These are phyloP conservation scores for Balanococcus diminutus DNA, from an alignment of 2,888 invertebrate genomes.

Conservation along the genomic window DNA sequence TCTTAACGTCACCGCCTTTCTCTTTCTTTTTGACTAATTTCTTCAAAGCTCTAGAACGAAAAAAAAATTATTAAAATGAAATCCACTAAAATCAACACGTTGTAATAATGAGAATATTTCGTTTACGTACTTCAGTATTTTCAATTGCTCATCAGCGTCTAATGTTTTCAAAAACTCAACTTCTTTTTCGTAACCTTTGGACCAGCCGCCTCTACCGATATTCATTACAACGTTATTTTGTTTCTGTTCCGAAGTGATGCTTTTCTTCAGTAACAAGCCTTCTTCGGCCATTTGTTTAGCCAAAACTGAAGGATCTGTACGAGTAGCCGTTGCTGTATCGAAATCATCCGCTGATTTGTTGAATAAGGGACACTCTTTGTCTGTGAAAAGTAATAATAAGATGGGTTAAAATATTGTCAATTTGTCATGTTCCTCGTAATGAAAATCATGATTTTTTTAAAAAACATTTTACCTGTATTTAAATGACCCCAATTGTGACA, in stretches of 20 bases:
- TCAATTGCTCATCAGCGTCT: constrained; percentile 39
- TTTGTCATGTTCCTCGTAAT: not conserved
- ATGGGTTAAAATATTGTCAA: not conserved
- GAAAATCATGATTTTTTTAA: constrained; percentile 46
- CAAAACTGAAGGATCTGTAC: constrained; percentile 60
- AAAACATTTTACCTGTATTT: constrained; percentile 80
- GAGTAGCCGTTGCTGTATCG: constrained; percentile 68
- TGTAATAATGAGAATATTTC: not conserved
- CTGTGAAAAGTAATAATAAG: constrained; percentile 65
- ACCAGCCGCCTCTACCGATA: constrained; percentile 26
- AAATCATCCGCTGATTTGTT: constrained; percentile 69
- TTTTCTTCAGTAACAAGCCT: constrained; percentile 85
- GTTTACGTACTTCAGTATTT: constrained; percentile 44
- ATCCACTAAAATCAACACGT: not conserved
- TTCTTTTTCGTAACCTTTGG: constrained; percentile 52
- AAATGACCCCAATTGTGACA: constrained; percentile 99
- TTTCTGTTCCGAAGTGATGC: constrained; percentile 63
- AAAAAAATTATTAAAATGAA: constrained; percentile 24
- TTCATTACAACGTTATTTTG: constrained; percentile 60
- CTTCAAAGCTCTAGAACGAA: constrained; percentile 68
- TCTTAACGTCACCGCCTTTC: constrained; percentile 58
- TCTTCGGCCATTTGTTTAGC: constrained; percentile 91
- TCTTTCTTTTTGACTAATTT: constrained; percentile 69
- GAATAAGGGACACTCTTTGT: constrained; percentile 94
- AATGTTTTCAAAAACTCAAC: constrained; percentile 38